A percentile compares a stretch with the other conserved stretches of the same genome.
phyloP scores from a whole-genome alignment of 2,888 invertebrate species.

The Dasypogon diadema region DNA sequence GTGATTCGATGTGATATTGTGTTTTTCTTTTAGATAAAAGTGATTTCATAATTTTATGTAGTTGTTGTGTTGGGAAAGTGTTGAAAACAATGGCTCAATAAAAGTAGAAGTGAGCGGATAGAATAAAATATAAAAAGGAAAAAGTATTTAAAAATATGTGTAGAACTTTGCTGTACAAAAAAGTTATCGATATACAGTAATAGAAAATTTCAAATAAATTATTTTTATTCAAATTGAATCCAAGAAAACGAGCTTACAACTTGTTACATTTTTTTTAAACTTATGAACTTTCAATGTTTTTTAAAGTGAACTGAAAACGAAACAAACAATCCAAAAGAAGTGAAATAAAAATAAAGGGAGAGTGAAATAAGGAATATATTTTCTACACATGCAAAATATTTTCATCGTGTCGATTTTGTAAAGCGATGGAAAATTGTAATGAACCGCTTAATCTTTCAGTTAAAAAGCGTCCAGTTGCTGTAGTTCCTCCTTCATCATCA shows the following conservation, averaged over 20 bases:
- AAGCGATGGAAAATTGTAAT: slow-evolving; percentile 60
- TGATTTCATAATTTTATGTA: neutral
- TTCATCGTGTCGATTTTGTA: slow-evolving; percentile 47
- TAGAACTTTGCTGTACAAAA: neutral
- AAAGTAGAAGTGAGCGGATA: neutral
- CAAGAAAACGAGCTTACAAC: slow-evolving; percentile 34
- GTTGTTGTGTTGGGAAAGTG: neutral
- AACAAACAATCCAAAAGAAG: no score
- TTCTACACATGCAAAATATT: no score
- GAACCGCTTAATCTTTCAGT: slow-evolving; percentile 70
- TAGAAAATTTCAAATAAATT: no score
- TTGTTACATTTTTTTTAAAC: neutral
- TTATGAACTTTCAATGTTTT: neutral
- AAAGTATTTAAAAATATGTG: slow-evolving; percentile 15
- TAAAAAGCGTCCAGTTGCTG: slow-evolving; percentile 71
- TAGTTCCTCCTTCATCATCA: slow-evolving; percentile 70
- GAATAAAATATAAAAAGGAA: neutral
- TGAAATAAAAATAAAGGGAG: no score
- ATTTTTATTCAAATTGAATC: no score
- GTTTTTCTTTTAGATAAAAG: slow-evolving; percentile 26
- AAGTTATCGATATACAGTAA: no score
- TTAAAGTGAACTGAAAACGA: no score
- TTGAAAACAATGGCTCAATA: neutral
- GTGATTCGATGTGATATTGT: slow-evolving; percentile 49
- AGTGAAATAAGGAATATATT: no score